Conservation (phyloP, 2,113 vertebrate genomes). For the Pitta sordida region DNA sequence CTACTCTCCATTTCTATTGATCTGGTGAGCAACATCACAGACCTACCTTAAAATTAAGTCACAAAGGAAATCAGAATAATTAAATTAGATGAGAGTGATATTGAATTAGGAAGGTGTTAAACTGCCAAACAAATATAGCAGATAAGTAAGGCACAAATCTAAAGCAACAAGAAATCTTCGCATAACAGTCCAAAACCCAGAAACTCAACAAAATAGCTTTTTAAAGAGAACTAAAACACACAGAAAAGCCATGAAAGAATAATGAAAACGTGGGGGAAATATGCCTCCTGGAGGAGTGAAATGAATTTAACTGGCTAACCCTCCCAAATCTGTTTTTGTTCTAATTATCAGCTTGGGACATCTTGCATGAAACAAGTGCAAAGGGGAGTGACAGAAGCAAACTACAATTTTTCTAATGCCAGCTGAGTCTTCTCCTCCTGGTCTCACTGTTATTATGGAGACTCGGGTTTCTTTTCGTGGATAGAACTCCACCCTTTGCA, state of each 20-base stretch:
- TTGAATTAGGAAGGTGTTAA: background rate
- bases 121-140: background rate
- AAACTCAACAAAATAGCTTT: background rate
- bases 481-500: background rate
- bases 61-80: background rate
- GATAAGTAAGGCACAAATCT: background rate
- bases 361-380: background rate
- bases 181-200: background rate
- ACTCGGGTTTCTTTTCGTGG: background rate
- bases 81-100: background rate
- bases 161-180: background rate
- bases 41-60: background rate
- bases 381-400: background rate
- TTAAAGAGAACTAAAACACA: background rate
- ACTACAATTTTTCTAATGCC: rapidly evolving
- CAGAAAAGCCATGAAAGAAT: background rate
- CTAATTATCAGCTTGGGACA: background rate
- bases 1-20: background rate
- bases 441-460: background rate
- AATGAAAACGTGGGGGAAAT: background rate
- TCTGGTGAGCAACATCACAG: background rate
- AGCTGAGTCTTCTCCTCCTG: background rate
- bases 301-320: background rate
- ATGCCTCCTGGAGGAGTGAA: background rate
- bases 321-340: background rate